Percentiles rank a stretch among this genome's conserved stretches.
Conservation (phyloP, 1,140 invertebrate species). For the Spodoptera litura region DNA sequence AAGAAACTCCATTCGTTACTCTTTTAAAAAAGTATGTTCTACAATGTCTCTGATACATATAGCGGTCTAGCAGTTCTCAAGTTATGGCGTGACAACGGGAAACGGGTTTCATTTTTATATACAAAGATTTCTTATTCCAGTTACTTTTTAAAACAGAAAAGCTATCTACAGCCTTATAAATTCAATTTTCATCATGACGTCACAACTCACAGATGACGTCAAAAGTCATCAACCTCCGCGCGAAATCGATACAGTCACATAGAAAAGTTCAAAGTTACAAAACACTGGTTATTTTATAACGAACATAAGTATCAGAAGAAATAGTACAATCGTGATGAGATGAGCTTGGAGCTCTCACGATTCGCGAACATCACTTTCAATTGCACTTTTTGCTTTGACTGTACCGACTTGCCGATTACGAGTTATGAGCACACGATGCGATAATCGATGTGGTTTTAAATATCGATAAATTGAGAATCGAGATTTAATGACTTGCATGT, state of each 20-base stretch:
- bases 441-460: no score
- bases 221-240: neutral
- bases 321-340: neutral
- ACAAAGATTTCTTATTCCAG: no score
- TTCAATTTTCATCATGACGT: neutral
- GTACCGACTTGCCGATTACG: neutral
- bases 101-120: no score
- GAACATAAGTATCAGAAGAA: neutral
- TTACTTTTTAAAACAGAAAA: no score
- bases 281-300: slow-evolving; percentile 1
- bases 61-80: no score
- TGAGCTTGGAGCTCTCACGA: neutral
- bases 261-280: slow-evolving; percentile 16
- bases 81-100: no score
- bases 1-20: no score
- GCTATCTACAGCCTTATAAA: no score
- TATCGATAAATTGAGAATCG: no score
- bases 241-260: neutral
- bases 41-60: no score
- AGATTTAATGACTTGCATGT: neutral
- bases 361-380: neutral
- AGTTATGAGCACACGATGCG: neutral
- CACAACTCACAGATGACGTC: neutral
- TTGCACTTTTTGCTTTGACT: slow-evolving; percentile 3
- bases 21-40: no score